Conservation (phyloP, 2,888 invertebrate species). For the Oscheius sp. region DNA sequence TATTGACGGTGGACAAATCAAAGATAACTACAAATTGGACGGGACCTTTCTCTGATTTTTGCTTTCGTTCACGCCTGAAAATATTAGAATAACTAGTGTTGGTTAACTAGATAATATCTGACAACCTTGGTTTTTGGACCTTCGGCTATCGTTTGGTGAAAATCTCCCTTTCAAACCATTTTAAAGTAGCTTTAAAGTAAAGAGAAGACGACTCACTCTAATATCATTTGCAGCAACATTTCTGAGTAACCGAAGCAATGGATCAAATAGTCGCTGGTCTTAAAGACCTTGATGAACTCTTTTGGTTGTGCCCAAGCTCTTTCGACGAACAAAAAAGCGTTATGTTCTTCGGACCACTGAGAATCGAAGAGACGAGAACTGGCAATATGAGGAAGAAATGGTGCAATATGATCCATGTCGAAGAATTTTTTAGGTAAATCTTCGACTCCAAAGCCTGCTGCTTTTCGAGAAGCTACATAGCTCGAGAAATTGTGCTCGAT, state of each 20-base stretch:
- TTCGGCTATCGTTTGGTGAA: no score
- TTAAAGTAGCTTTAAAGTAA: neutral
- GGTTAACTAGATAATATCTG: no score
- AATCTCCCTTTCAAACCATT: no score
- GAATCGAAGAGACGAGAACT: constrained; percentile 48
- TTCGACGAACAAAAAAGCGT: constrained; percentile 56
- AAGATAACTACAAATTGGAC: constrained; percentile 58
- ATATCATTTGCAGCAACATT: constrained; percentile 52
- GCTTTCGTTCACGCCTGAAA: constrained; percentile 48
- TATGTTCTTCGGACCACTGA: constrained; percentile 54
- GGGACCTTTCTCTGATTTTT: constrained; percentile 51
- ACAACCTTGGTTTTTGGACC: no score
- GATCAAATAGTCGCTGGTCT: constrained; percentile 53
- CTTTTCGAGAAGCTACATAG: constrained; percentile 49
- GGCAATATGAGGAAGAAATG: constrained; percentile 48
- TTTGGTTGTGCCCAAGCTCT: constrained; percentile 58
- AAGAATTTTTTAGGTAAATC: constrained; percentile 49
- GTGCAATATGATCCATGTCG: constrained; percentile 41
- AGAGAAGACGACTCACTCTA: constrained; percentile 35
- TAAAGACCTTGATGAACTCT: constrained; percentile 59
- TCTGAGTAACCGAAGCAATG: constrained; percentile 60
- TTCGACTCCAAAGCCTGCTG: constrained; percentile 51
- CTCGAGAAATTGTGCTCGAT: constrained; percentile 46
- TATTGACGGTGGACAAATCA: constrained; percentile 51
- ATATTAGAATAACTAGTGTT: no score